phyloP scores from a whole-genome alignment of 2,888 invertebrate species.

The Calameuta idolon region DNA sequence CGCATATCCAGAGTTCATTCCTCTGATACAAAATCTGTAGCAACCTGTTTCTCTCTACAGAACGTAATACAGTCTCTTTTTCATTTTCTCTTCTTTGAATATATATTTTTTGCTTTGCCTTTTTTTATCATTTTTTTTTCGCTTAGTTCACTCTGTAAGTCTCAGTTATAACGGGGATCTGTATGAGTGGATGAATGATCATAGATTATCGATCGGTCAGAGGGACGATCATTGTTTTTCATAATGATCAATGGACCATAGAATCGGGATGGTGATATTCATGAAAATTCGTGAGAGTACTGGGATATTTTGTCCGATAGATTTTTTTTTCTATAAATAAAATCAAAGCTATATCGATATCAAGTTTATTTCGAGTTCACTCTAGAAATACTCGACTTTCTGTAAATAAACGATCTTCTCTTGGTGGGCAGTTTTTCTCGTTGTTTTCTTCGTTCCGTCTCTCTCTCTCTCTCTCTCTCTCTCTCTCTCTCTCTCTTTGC shows the following conservation, averaged over 20 bases:
- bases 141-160: neutral
- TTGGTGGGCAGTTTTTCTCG: neutral
- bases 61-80: no score
- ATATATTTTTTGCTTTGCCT: neutral
- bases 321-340: conserved; percentile 1
- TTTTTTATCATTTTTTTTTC: neutral
- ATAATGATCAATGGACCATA: neutral
- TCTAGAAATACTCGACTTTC: conserved; percentile 7
- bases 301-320: neutral
- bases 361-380: neutral
- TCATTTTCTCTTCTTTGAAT: neutral
- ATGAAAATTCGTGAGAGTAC: neutral
- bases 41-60: neutral
- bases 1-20: neutral
- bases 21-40: neutral
- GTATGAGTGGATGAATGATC: neutral
- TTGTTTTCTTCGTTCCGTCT: neutral
- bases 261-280: neutral
- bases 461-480: neutral
- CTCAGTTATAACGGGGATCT: neutral
- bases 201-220: neutral
- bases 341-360: conserved; percentile 1
- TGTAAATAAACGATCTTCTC: conserved; percentile 2
- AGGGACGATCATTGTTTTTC: neutral
- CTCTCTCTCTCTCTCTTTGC: neutral